These are phyloP conservation scores for Himalopsyche anomala DNA, from an alignment of 2,888 invertebrate genomes.

Conservation along the genomic window DNA sequence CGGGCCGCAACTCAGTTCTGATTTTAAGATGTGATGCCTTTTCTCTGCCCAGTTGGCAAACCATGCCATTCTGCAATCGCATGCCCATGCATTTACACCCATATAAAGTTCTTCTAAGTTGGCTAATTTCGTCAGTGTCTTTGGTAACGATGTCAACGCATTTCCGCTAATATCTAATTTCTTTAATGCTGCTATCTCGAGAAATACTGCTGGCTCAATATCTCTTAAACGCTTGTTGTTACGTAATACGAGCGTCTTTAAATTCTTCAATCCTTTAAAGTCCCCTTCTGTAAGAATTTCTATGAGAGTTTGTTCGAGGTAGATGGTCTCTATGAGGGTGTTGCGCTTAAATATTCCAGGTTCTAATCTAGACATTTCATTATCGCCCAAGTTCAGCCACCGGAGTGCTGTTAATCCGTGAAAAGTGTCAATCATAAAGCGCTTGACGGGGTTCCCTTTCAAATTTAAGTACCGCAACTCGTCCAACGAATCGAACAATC, in stretches of 20 bases:
- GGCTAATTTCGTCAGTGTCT: conserved; percentile 81
- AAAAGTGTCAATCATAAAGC: conserved; percentile 79
- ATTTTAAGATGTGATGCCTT: conserved; percentile 75
- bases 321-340: conserved; percentile 78
- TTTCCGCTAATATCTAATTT: conserved; percentile 84
- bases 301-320: conserved; percentile 82
- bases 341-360: conserved; percentile 82
- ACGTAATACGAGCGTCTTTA: conserved; percentile 79
- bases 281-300: conserved; percentile 81
- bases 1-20: conserved; percentile 81
- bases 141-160: conserved; percentile 83
- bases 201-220: conserved; percentile 80
- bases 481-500: conserved; percentile 82
- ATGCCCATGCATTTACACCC: conserved; percentile 87
- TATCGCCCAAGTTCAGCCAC: conserved; percentile 79
- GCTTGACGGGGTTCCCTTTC: conserved; percentile 78
- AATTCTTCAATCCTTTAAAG: conserved; percentile 79
- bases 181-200: conserved; percentile 79
- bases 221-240: conserved; percentile 79
- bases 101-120: conserved; percentile 81
- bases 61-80: conserved; percentile 92
- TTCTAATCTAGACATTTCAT: conserved; percentile 77
- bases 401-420: conserved; percentile 77
- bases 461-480: conserved; percentile 80
- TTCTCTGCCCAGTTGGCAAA: conserved; percentile 80